Conservation (phyloP, 2,888 invertebrate genomes). For the Cyaniris semiargus region DNA sequence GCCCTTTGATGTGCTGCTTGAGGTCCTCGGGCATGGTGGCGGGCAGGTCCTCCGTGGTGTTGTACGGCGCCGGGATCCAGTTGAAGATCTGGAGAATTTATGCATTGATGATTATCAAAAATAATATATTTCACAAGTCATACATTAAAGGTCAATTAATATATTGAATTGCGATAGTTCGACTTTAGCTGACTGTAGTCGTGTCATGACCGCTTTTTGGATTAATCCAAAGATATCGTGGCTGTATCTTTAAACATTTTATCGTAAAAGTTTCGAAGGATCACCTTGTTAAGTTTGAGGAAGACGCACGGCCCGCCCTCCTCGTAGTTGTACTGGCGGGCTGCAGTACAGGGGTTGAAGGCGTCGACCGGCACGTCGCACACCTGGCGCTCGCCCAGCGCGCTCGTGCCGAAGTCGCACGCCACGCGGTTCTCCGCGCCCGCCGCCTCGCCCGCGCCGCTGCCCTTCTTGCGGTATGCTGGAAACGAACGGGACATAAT, state of each 20-base stretch:
- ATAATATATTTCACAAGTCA: too few relatives aligned
- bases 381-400: conserved; percentile 84
- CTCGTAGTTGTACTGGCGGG: conserved; percentile 92
- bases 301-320: conserved; percentile 95
- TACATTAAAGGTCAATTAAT: too few relatives aligned
- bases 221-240: too few relatives aligned
- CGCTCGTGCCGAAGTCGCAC: conserved; percentile 83
- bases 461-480: conserved; percentile 77
- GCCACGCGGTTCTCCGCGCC: conserved; percentile 82
- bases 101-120: not conserved
- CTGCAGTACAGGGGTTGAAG: conserved; percentile 88
- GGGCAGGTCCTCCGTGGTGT: conserved; percentile 85
- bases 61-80: conserved; percentile 91
- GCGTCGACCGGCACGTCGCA: conserved; percentile 88
- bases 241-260: not conserved
- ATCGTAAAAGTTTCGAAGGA: not conserved
- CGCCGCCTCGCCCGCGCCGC: conserved; percentile 62
- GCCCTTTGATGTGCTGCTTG: conserved; percentile 83
- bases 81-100: conserved; percentile 87
- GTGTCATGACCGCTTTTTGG: too few relatives aligned
- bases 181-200: too few relatives aligned
- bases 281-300: conserved; percentile 96
- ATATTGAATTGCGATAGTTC: too few relatives aligned
- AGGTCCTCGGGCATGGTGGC: conserved; percentile 87
- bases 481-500: conserved; percentile 33